A percentile compares a stretch with the other conserved stretches of the same genome.
Conservation (phyloP, 2,797 vertebrate genomes). For the Paramormyrops hopkinsi region DNA sequence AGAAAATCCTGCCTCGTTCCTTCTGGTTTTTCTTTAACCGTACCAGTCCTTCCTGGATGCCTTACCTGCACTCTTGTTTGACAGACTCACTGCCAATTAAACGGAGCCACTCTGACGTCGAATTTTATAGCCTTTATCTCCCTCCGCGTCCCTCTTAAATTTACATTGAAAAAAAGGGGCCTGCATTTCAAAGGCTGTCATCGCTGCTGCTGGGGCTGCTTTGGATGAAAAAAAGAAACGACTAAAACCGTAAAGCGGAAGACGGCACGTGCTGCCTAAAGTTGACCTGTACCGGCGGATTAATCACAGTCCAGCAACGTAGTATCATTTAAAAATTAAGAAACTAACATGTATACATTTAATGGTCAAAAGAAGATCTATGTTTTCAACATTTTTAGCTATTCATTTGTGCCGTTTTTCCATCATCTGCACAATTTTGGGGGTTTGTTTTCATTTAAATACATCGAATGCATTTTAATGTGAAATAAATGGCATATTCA, state of each 20-base stretch:
- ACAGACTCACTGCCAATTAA: conserved; percentile 53
- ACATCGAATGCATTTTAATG: neutral
- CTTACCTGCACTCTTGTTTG: conserved; percentile 50
- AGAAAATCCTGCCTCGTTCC: neutral
- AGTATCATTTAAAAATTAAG: neutral
- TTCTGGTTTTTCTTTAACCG: conserved; percentile 41
- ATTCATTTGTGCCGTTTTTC: neutral
- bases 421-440: neutral
- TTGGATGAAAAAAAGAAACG: conserved; percentile 47
- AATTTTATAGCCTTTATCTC: conserved; percentile 69
- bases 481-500: neutral
- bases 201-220: conserved; percentile 41
- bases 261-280: neutral
- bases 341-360: neutral
- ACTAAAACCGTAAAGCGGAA: conserved; percentile 35
- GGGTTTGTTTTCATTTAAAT: neutral
- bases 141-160: conserved; percentile 44
- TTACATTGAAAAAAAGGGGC: conserved; percentile 70
- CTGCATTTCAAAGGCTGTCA: conserved; percentile 71
- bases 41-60: conserved; percentile 42
- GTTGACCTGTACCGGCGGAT: neutral
- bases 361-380: neutral
- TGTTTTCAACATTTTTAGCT: neutral
- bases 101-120: conserved; percentile 66
- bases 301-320: neutral